Evolutionary conservation across 2,888 invertebrate species (phyloP), one percentile per base, ranked within the genome.

Genomic region (Empis livida): DNA sequence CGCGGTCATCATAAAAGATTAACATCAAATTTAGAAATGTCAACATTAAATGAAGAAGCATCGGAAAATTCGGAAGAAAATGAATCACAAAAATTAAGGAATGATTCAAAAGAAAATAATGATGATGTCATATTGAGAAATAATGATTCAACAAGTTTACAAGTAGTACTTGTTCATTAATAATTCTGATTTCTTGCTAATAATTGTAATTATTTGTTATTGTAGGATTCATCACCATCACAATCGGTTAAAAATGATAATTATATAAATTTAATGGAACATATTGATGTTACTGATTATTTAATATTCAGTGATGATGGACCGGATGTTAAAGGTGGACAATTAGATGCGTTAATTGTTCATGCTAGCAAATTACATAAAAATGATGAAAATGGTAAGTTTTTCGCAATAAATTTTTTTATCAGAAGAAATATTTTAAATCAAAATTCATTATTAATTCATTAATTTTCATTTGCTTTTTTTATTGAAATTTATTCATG

Each of bases 321-420:
- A 5, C 90, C 91, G 0, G 91, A 92, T 57, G 83, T 94, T 38
- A 80, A 92, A 49, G 97, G 97, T 10, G 97, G 96, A 9, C 82
- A 88, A 52, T 82, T 91, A 2, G 94, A 97, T 67, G 95, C 94
- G 1, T 79, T 99, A 46, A 84, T 97, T 53, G 93, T 96, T 39
- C 89, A 95, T 63, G 97, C 97, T 42, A 94, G 95, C 48, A 91
- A 91, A 71, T 89, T 91, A 52, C 89, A 89, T 64, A 93, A 91
- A 76, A 61, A 60, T 50, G 56, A 59, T 48, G 67, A 68, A 53
- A 67, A 67, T 59, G 66, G 68, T 68, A 59, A 58, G 57, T 55
- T 48, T 44, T 20, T 13, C 43, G 40, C 40, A 39, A 14, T 27
- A 4, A 27, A 8, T 27, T 20, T 27, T 8, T 27, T 2, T 27